Base-by-base conservation (phyloP, 2,113 vertebrate genomes). In the Silurus asotus region DNA sequence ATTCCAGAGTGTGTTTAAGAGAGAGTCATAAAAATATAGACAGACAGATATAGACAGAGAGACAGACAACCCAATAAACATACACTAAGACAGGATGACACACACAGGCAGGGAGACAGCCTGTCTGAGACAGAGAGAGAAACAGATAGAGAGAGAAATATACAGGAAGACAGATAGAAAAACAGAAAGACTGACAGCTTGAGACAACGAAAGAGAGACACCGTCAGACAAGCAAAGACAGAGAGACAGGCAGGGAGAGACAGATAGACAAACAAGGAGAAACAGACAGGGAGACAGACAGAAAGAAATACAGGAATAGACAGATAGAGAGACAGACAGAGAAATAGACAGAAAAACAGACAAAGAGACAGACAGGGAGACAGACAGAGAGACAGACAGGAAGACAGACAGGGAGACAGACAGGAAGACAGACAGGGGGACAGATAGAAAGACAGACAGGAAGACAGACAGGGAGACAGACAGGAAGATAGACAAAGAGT, bases 1-100 rank as follows among this genome's bases (percentile, higher is more conserved):
- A 84, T 62, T 62, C 78, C 48, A 86, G 62, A 25, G 28, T 74
- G 70, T 74, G 48, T 49, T 37, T 74, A 74, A 74, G 45, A 49
- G 70, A 75, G 48, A 51, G 72, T 19, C 14, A 25, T n/a, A 10
- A 4, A n/a, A 23, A 23, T 9, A 23, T 10, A 2, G 28, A 37
- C 28, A 65, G 62, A 25, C 23, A 65, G 62, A 65, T 9, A 45
- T 1, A 49, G 17, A 45, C 7, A 28, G 14, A 20, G 15, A 62
- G 37, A 48, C 17, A 20, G 37, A 72, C 69, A 72, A 17, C 28
- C 28, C 28, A 37, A 37, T 37, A 37, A 37, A 37, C 28, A 37
- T 37, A 37, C 28, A 37, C 28, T 37, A 37, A 37, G 28, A 37
- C 28, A 37, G 28, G 28, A 37, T 37, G 28, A 37, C 28, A 9